Conservation (phyloP, 2,113 vertebrate species). For the cattle (Bos taurus) region DNA sequence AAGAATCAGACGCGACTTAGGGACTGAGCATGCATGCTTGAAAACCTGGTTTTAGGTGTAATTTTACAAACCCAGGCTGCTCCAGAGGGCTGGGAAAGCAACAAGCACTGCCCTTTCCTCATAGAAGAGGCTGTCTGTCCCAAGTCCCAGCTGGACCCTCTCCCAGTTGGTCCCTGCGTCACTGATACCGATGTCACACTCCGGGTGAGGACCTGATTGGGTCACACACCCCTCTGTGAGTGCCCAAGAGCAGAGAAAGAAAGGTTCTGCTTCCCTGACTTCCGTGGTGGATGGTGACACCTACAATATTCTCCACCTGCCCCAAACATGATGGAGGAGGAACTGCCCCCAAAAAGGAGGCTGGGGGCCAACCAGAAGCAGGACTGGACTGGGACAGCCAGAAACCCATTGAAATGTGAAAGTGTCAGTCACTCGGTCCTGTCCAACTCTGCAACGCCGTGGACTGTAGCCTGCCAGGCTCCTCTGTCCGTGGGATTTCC, state of each 20-base stretch:
- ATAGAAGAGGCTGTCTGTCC: neutral
- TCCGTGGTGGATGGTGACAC: neutral
- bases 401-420: neutral
- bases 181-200: neutral
- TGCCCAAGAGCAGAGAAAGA: neutral
- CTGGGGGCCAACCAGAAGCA: neutral
- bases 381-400: neutral
- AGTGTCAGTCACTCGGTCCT: neutral
- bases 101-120: neutral
- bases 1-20: rapidly evolving
- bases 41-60: neutral
- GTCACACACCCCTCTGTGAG: neutral
- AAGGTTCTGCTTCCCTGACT: neutral
- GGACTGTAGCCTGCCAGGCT: neutral
- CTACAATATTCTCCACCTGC: neutral
- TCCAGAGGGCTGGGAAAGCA: neutral
- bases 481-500: neutral
- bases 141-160: neutral
- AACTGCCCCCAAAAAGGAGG: neutral
- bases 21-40: neutral
- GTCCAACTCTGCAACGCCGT: neutral
- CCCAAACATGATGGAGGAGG: neutral
- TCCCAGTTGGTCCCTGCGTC: neutral
- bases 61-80: neutral
- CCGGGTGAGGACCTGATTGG: neutral